Percentiles rank a stretch among this genome's conserved stretches.
These are phyloP conservation scores for Heterocephalus glaber DNA, from an alignment of 2,113 vertebrate species.

Conservation along the genomic window DNA sequence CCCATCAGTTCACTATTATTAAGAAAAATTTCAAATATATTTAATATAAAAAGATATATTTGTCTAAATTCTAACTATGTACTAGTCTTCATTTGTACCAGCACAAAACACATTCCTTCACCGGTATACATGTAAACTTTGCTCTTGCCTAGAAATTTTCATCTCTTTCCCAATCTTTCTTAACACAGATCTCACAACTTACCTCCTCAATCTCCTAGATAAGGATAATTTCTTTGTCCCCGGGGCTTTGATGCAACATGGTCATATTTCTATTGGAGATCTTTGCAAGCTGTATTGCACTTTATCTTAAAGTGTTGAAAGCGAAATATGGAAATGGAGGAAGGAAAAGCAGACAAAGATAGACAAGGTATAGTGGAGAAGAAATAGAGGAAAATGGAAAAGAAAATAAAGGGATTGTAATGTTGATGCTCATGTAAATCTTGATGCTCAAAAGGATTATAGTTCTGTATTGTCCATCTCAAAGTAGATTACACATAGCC, in stretches of 20 bases:
- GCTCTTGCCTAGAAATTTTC: not conserved
- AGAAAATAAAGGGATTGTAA: not conserved
- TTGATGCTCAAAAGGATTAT: not conserved
- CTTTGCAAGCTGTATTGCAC: not conserved
- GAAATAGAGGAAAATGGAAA: not conserved
- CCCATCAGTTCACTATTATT: not conserved
- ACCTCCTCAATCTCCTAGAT: not conserved
- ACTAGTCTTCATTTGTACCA: not conserved
- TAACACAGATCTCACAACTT: not conserved
- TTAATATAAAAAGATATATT: not conserved
- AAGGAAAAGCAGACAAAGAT: not conserved
- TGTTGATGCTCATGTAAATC: not conserved
- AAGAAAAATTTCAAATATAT: not conserved
- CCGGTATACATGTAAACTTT: not conserved
- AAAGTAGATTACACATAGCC: not conserved
- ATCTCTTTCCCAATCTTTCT: not conserved
- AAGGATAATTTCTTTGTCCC: not conserved
- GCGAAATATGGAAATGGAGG: not conserved
- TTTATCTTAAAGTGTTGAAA: not conserved
- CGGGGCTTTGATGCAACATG: not conserved
- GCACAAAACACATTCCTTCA: not conserved
- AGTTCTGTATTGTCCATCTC: not conserved
- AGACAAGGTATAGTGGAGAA: not conserved
- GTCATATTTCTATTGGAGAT: not conserved
- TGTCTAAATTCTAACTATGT: not conserved